Base-by-base conservation (phyloP, 2,888 invertebrate genomes). In the Drosophila falleni region DNA sequence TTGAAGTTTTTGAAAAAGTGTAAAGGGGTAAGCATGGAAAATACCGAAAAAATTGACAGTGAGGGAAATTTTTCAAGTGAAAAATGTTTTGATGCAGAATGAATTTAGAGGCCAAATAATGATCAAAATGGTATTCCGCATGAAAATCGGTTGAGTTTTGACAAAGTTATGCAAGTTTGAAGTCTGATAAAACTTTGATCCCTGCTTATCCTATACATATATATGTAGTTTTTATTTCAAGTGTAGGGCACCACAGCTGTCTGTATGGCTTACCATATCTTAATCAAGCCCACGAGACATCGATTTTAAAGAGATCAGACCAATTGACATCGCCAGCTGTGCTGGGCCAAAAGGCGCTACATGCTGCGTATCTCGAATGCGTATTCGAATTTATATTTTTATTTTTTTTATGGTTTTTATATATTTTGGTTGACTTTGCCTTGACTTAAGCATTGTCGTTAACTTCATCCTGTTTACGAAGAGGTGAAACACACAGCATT, bases 381-480 rank as follows among this genome's bases (percentile, higher is more conserved):
- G 11, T 46, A 6, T 39, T 13, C 9, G 0, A 39, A 15, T 33
- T 19, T 9, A 29, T 51, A 1, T 60, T 37, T 53, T 63, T 58
- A 50, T 54, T 53, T 16, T 47, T 58, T 23, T 37, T 42, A 31
- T n/a, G n/a, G 29, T n/a, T 29, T 58, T 23, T 15, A n/a, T 29
- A 37, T 47, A 49, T 26, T 60, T 76, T 47, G 58, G 62, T 55
- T 47, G 85, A 60, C 49, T 67, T 80, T 65, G 76, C 84, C 84
- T 88, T 84, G 84, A 87, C 83, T 87, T 85, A 80, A 84, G 80
- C 80, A 71, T 77, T 87, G 77, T 49, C 80, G 62, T 87, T 85
- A 78, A 80, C 67, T 69, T 82, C 83, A 87, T 87, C 84, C 84
- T 84, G 77, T 82, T 81, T 73, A 58, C 74, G 81, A 54, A 46